phyloP scores from a whole-genome alignment of 1,140 invertebrate genomes.

The Magallana angulata region DNA sequence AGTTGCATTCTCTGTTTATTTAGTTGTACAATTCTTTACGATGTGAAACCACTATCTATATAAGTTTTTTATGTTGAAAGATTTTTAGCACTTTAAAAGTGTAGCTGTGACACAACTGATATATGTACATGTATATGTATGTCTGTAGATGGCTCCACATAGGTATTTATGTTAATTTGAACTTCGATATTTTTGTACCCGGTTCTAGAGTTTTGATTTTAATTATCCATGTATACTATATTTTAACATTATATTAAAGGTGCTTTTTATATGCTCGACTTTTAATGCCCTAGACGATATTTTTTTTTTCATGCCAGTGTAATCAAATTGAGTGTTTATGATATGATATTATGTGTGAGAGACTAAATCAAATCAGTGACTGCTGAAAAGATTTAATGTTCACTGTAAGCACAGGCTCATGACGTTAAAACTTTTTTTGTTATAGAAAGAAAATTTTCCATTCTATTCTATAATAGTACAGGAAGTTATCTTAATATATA shows the following conservation, averaged over 20 bases:
- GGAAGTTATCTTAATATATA: too few species aligned
- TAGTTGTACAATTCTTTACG: slow-evolving; percentile 13
- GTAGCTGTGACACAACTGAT: neutral
- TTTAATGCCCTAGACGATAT: neutral
- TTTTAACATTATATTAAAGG: slow-evolving; percentile 19
- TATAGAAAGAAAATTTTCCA: too few species aligned
- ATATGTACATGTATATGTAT: neutral
- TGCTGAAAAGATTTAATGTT: neutral
- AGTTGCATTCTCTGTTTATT: neutral
- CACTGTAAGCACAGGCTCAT: too few species aligned
- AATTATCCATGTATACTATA: neutral
- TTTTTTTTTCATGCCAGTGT: neutral
- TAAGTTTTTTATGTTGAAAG: neutral
- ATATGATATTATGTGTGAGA: slow-evolving; percentile 11
- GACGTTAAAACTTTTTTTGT: too few species aligned
- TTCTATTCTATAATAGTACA: too few species aligned
- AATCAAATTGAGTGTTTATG: neutral
- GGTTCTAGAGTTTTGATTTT: slow-evolving; percentile 11
- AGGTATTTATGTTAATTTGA: neutral
- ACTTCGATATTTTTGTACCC: slow-evolving; percentile 19
- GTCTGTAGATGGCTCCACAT: neutral
- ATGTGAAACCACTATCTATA: neutral
- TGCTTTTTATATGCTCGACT: slow-evolving; percentile 12
- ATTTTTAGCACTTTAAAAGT: slow-evolving; percentile 14
- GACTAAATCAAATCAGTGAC: neutral